phyloP scores from a whole-genome alignment of 2,888 invertebrate species.

The Eupelmus urozonus region DNA sequence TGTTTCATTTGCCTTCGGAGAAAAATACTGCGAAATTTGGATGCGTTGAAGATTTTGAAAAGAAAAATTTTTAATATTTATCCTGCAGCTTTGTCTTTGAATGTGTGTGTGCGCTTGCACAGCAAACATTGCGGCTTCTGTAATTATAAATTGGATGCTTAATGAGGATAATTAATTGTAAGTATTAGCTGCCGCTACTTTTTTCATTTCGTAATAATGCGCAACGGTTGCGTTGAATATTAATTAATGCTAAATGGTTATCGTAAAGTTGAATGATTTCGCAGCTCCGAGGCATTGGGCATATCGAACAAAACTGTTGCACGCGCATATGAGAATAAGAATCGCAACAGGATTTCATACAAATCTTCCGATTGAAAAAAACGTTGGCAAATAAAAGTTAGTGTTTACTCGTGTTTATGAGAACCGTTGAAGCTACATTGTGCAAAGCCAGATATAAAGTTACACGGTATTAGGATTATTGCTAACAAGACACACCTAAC shows the following conservation, averaged over 20 bases:
- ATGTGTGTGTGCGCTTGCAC: neutral
- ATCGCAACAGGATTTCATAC: constrained; percentile 2
- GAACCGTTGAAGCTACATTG: neutral
- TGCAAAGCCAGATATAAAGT: neutral
- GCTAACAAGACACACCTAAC: constrained; percentile 34
- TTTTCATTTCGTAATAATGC: constrained; percentile 13
- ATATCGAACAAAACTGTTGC: neutral
- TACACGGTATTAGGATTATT: constrained; percentile 3
- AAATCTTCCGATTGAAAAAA: constrained; percentile 12
- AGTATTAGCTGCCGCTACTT: neutral
- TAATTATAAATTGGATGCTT: constrained; percentile 29
- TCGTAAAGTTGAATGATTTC: constrained; percentile 48
- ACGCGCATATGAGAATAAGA: neutral
- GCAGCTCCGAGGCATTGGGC: neutral
- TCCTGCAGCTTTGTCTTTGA: too few relatives aligned
- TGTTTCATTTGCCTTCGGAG: constrained; percentile 41
- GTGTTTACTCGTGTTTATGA: neutral
- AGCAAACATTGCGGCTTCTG: neutral
- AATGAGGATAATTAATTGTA: constrained; percentile 37
- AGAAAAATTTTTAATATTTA: too few relatives aligned
- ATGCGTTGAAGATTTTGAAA: too few relatives aligned
- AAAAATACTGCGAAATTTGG: constrained; percentile 1
- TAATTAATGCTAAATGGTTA: constrained; percentile 43
- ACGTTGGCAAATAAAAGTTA: constrained; percentile 1
- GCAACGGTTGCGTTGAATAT: constrained; percentile 22